phyloP scores from a whole-genome alignment of 2,797 vertebrate species.

The Anguilla obscura region DNA sequence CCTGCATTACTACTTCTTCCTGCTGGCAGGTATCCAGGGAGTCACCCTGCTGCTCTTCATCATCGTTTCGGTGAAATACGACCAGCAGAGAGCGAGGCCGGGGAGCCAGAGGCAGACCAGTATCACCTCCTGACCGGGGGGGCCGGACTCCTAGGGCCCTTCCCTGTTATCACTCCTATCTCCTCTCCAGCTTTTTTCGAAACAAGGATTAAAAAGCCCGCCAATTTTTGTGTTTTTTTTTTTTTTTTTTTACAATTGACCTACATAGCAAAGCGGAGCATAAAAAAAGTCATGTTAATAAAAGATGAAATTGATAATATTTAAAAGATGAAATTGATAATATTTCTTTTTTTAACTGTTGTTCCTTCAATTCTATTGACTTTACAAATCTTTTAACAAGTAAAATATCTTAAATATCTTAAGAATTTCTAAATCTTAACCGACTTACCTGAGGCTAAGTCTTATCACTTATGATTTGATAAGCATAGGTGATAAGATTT shows the following conservation, averaged over 20 bases:
- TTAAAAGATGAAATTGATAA: not conserved
- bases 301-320: not conserved
- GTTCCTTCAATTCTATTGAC: not conserved
- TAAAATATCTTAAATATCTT: not conserved
- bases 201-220: not conserved
- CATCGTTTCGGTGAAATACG: slow-evolving; percentile 87
- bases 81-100: slow-evolving; percentile 74
- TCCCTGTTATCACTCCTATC: not conserved
- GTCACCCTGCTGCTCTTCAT: slow-evolving; percentile 91
- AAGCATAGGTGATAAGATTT: not conserved
- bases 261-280: not conserved
- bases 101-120: slow-evolving; percentile 60
- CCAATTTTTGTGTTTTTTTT: not conserved
- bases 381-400: slow-evolving; percentile 19
- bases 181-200: not conserved
- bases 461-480: not conserved
- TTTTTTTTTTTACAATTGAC: slow-evolving; percentile 5
- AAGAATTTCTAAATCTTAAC: not conserved
- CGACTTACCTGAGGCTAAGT: not conserved
- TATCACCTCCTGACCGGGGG: slow-evolving; percentile 59
- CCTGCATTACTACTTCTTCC: slow-evolving; percentile 95
- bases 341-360: slow-evolving; percentile 29
- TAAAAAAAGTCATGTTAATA: not conserved
- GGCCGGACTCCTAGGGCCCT: not conserved
- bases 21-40: slow-evolving; percentile 92